A percentile compares a stretch with the other conserved stretches of the same genome.
These are phyloP conservation scores for Athene cunicularia DNA, from an alignment of 2,113 vertebrate species.

Conservation along the genomic window DNA sequence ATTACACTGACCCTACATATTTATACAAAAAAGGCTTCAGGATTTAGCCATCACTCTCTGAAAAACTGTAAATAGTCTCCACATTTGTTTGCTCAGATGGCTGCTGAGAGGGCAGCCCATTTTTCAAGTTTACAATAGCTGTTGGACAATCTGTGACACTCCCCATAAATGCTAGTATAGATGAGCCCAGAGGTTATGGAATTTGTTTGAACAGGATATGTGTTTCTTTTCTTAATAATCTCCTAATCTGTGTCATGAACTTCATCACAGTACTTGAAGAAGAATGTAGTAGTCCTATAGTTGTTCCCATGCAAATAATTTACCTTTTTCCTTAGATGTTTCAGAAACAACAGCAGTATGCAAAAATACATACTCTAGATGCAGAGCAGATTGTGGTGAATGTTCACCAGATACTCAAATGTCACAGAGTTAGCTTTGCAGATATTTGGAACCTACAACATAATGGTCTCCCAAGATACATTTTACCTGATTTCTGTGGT, in stretches of 20 bases:
- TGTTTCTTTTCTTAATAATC: not conserved
- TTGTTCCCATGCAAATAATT: not conserved
- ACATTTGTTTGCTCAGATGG: not conserved
- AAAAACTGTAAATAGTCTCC: not conserved
- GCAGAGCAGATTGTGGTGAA: not conserved
- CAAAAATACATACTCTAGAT: not conserved
- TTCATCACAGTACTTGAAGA: not conserved
- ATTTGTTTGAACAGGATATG: not conserved
- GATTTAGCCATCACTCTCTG: not conserved
- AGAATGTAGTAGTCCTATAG: not conserved
- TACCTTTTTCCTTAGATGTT: not conserved
- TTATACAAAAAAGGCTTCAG: not conserved
- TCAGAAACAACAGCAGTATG: not conserved
- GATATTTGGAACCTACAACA: not conserved
- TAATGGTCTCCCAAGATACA: not conserved
- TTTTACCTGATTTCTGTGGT: not conserved
- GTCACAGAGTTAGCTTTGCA: not conserved
- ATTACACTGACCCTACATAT: not conserved
- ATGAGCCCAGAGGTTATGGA: not conserved
- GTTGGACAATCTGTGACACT: not conserved
- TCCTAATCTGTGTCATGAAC: not conserved
- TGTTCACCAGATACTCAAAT: not conserved
- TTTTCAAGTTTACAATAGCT: not conserved
- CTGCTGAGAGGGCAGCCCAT: not conserved
- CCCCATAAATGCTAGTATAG: not conserved